Base-by-base conservation (phyloP, 2,797 vertebrate genomes). In the Cirrhinus mrigala region DNA sequence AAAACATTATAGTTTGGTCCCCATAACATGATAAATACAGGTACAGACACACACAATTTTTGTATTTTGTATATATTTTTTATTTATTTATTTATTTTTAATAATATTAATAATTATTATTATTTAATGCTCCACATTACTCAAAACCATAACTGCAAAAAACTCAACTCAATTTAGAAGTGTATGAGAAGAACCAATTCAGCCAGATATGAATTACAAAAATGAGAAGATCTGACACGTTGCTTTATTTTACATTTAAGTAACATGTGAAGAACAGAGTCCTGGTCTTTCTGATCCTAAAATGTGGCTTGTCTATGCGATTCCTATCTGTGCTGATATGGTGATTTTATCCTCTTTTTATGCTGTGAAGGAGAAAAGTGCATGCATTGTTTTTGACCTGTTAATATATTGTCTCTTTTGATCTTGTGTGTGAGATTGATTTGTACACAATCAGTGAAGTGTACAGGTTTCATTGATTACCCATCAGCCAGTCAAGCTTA, bases 381-480 rank as follows among this genome's bases (percentile, higher is more conserved):
- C 60, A 29, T 56, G 37, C 16, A 48, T 70, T 69, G 62, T 58
- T 84, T 69, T 56, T 58, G 24, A 78, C 11, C 48, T 44, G 60
- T 69, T 40, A 70, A 70, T 78, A 58, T 6, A 68, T 16, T 44
- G n/a, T 58, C 64, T 79, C 8, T 77, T 66, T 83, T 76, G 73
- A 77, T 77, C 60, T 54, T 37, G 46, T 33, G 69, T 68, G 50
- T 40, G 8, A 60, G 75, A 70, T 48, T 84, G 74, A 78, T 69
- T 69, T 69, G 12, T 29, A 68, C 60, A 83, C 60, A 83, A 77
- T 79, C 83, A 60, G 64, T 46, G 64, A 84, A 79, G 83, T 84
- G 83, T 84, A 33, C 37, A 58, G 64, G 48, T 84, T 77, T 29
- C 37, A 84, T 79, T 79, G 83, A 84, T 78, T 84, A 46, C 9